Conservation (phyloP, 2,113 vertebrate genomes). For the Nesoenas mayeri region DNA sequence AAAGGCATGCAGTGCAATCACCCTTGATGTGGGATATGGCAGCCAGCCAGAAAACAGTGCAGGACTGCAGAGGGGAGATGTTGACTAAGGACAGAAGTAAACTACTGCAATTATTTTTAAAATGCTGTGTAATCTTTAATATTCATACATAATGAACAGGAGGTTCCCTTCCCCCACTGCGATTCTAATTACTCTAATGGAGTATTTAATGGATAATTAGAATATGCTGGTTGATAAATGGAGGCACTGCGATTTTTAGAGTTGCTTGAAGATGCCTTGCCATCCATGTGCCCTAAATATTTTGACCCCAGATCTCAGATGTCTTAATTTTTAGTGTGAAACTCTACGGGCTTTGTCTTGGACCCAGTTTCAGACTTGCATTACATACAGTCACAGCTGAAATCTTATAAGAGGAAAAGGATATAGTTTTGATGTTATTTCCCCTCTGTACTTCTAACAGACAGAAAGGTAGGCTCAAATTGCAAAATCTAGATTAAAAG, state of each 20-base stretch:
- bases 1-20: background rate
- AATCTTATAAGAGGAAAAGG: background rate
- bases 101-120: background rate
- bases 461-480: background rate
- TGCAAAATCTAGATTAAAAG: background rate
- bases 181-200: background rate
- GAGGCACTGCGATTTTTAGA: background rate
- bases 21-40: background rate
- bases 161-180: background rate
- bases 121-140: background rate
- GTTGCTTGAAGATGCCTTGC: background rate
- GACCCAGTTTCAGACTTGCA: background rate
- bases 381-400: background rate
- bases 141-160: background rate
- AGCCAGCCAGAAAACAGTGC: background rate
- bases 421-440: background rate
- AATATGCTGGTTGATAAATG: background rate
- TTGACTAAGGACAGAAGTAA: slow-evolving; percentile 11
- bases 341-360: background rate
- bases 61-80: background rate
- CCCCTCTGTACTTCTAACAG: background rate
- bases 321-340: background rate
- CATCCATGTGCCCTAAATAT: background rate
- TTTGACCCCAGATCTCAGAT: background rate
- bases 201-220: background rate